Conservation (phyloP, 2,113 vertebrate species). For the Euleptes europaea region DNA sequence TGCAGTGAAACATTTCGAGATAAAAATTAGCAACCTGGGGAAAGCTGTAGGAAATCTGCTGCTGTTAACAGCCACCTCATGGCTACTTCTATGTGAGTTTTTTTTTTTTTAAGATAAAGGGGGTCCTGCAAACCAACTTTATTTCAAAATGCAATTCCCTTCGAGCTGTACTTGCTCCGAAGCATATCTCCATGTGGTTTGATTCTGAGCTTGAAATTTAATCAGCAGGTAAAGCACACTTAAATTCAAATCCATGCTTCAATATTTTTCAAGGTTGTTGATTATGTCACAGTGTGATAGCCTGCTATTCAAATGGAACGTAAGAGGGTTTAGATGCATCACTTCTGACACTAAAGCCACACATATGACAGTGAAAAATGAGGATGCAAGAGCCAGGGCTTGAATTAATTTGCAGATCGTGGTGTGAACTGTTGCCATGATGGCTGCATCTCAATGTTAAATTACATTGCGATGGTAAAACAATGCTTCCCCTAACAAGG, state of each 20-base stretch:
- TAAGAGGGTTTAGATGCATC: conserved; percentile 26
- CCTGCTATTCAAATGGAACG: conserved; percentile 27
- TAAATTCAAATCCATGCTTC: conserved; percentile 25
- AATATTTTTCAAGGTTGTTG: conserved; percentile 40
- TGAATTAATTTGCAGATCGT: conserved; percentile 62
- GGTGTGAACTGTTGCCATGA: conserved; percentile 33
- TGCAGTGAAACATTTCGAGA: not conserved
- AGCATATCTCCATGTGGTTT: not conserved
- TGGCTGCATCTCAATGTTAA: conserved; percentile 27
- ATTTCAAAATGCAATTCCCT: not conserved
- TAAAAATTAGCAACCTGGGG: not conserved
- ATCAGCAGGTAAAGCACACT: conserved; percentile 34
- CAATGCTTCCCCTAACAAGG: conserved; percentile 30
- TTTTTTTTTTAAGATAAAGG: not conserved
- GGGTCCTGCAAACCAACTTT: not conserved
- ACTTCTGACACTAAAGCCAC: conserved; percentile 55
- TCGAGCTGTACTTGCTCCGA: not conserved
- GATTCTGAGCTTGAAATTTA: conserved; percentile 35
- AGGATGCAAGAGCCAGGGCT: conserved; percentile 33
- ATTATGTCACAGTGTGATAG: conserved; percentile 47
- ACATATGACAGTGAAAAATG: conserved; percentile 59
- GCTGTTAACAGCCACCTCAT: not conserved
- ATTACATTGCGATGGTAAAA: conserved; percentile 20
- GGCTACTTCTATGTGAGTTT: not conserved
- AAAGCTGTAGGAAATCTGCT: not conserved